phyloP scores from a whole-genome alignment of 2,797 vertebrate species.

The Miichthys miiuy region DNA sequence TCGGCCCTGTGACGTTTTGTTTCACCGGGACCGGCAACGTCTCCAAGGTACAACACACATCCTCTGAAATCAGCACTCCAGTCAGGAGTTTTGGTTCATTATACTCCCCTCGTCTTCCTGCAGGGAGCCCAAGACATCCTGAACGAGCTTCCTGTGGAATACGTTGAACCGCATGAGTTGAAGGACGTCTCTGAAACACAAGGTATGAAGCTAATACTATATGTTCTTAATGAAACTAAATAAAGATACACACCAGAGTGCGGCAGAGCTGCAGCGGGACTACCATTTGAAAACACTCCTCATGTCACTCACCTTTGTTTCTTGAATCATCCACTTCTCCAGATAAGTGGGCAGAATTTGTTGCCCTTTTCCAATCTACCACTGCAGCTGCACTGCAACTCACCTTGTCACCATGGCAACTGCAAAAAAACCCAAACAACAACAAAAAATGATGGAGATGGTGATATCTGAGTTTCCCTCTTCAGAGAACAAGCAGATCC shows the following conservation, averaged over 20 bases:
- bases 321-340: no score
- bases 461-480: no score
- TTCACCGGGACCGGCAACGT: slow-evolving; percentile 99
- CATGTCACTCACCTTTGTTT: no score
- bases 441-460: no score
- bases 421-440: not conserved
- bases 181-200: slow-evolving; percentile 92
- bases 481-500: no score
- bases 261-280: no score
- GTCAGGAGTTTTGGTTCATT: not conserved
- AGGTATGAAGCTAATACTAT: slow-evolving; percentile 80
- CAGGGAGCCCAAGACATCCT: slow-evolving; percentile 97
- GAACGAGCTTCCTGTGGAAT: slow-evolving; percentile 94
- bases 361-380: no score
- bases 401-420: not conserved
- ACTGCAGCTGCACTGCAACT: no score
- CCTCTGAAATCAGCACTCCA: not conserved
- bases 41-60: slow-evolving; percentile 89
- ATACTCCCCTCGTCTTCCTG: not conserved
- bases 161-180: slow-evolving; percentile 95
- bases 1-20: slow-evolving; percentile 96
- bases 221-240: no score
- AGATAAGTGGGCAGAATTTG: no score
- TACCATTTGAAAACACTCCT: no score
- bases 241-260: no score